A percentile compares a stretch with the other conserved stretches of the same genome.
Evolutionary conservation across 2,113 vertebrate genomes (phyloP).

Genomic region (Tinamus guttatus): DNA sequence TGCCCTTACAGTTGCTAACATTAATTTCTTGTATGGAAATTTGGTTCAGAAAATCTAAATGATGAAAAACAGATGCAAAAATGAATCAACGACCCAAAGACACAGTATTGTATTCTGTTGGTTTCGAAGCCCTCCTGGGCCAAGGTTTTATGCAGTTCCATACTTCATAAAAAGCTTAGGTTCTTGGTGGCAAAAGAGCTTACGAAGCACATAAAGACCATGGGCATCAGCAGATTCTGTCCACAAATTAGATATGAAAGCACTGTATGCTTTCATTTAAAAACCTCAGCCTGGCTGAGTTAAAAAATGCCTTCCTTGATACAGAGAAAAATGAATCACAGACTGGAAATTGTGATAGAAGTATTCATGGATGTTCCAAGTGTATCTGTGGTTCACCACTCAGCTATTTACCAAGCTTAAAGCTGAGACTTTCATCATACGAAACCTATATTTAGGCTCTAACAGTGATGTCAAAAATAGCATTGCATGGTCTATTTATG

Average conservation of each 20-base stretch:
- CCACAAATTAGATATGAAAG: constrained; percentile 79
- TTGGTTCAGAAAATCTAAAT: neutral
- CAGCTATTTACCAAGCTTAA: constrained; percentile 47
- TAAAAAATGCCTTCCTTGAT: constrained; percentile 59
- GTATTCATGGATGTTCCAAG: constrained; percentile 63
- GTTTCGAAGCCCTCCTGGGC: neutral
- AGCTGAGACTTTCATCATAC: constrained; percentile 35
- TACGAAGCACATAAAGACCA: constrained; percentile 73
- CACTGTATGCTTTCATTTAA: constrained; percentile 59
- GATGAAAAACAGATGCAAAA: neutral
- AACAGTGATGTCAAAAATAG: constrained; percentile 36
- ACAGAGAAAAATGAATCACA: constrained; percentile 67
- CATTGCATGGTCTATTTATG: neutral
- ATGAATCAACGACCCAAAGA: neutral
- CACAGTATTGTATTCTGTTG: neutral
- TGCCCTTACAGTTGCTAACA: neutral
- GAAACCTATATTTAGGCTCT: constrained; percentile 25
- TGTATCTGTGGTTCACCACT: constrained; percentile 66
- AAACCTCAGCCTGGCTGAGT: constrained; percentile 65
- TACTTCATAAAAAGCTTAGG: constrained; percentile 27
- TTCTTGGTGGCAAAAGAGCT: constrained; percentile 63
- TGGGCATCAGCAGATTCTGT: constrained; percentile 73
- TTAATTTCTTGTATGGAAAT: neutral
- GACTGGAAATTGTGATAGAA: constrained; percentile 77
- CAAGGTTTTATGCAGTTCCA: constrained; percentile 53